phyloP scores from a whole-genome alignment of 2,888 invertebrate species.

The Neocrepidodera transversa region DNA sequence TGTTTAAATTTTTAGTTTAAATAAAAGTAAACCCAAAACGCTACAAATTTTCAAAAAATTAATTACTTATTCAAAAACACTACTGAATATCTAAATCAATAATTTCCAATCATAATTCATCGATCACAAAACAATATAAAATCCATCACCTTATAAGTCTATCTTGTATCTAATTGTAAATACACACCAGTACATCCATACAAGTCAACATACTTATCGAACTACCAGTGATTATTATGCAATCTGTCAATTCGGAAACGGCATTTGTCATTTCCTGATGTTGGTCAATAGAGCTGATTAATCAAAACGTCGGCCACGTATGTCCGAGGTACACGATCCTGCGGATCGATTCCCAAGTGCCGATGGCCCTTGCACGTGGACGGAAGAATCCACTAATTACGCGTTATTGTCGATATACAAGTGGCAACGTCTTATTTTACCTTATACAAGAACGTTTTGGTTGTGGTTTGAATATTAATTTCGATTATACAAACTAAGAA shows the following conservation, averaged over 20 bases:
- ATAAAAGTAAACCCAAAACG: too few species aligned
- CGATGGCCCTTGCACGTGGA: conserved; percentile 57
- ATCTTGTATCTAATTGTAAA: too few species aligned
- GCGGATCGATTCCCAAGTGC: conserved; percentile 34
- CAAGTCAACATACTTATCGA: conserved; percentile 10
- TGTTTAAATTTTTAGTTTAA: too few species aligned
- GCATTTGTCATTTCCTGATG: conserved; percentile 55
- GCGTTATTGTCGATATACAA: conserved; percentile 43
- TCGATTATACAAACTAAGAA: neutral
- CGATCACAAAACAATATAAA: too few species aligned
- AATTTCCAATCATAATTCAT: too few species aligned
- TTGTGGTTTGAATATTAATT: conserved; percentile 5
- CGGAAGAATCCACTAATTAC: conserved; percentile 58
- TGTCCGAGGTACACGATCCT: conserved; percentile 34
- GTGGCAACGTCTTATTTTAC: conserved; percentile 44
- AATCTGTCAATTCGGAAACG: conserved; percentile 54
- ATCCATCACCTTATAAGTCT: too few species aligned
- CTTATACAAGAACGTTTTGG: conserved; percentile 49
- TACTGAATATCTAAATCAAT: too few species aligned
- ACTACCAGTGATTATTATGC: conserved; percentile 50
- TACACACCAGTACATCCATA: too few species aligned
- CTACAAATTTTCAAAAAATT: too few species aligned
- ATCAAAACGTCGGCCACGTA: conserved; percentile 49
- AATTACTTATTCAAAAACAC: too few species aligned
- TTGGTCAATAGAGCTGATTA: conserved; percentile 49